These are phyloP conservation scores for Polymixis lichenea DNA, from an alignment of 2,888 invertebrate species.

Conservation along the genomic window DNA sequence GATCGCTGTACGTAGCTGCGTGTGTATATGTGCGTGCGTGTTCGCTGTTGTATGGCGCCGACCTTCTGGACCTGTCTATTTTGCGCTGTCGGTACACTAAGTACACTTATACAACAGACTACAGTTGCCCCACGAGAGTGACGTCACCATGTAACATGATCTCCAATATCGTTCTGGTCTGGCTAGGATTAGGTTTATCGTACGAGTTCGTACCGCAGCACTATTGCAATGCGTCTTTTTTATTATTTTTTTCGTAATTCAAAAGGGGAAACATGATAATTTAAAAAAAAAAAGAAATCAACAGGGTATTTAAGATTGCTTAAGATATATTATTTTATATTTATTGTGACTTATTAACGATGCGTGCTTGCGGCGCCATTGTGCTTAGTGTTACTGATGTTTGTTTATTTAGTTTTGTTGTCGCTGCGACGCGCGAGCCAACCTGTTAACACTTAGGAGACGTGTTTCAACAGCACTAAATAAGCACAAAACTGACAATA, in stretches of 20 bases:
- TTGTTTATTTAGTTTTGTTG: conserved; percentile 71
- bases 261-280: conserved; percentile 77
- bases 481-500: not conserved
- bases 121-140: conserved; percentile 26
- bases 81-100: not conserved
- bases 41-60: not conserved
- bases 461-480: not conserved
- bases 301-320: conserved; percentile 91
- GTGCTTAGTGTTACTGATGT: conserved; percentile 78
- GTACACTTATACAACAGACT: not conserved
- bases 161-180: conserved; percentile 67
- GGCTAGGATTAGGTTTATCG: conserved; percentile 62
- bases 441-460: not conserved
- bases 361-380: conserved; percentile 74
- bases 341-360: conserved; percentile 81
- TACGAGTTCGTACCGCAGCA: conserved; percentile 67
- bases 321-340: conserved; percentile 89
- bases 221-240: conserved; percentile 61
- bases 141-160: conserved; percentile 64
- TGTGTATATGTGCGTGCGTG: not conserved
- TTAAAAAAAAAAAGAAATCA: conserved; percentile 85
- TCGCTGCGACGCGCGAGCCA: conserved; percentile 46
- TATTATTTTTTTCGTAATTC: conserved; percentile 76
- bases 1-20: not conserved
- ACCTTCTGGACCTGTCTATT: not conserved